Evolutionary conservation across 2,888 invertebrate species (phyloP).

Genomic region (Lochmaea capreae): DNA sequence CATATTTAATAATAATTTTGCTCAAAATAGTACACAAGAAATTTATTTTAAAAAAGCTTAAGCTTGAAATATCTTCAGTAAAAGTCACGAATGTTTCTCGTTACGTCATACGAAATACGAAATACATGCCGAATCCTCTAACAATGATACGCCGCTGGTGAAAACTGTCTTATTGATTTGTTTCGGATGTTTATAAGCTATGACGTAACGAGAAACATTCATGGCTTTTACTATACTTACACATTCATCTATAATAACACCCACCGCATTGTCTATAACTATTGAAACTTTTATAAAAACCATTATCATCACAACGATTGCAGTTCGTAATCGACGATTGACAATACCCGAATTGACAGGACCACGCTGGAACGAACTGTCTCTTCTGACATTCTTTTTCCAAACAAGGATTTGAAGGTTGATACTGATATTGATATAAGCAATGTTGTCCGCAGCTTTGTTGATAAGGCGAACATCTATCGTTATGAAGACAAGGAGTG

Average conservation of each 20-base stretch:
- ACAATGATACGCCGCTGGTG: too few species aligned
- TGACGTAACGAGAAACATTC: too few species aligned
- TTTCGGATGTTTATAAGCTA: too few species aligned
- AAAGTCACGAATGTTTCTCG: too few species aligned
- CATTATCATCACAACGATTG: slow-evolving; percentile 5
- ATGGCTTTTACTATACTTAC: too few species aligned
- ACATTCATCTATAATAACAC: slow-evolving; percentile 8
- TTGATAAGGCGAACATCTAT: not conserved
- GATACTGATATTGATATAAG: not conserved
- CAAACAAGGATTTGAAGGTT: not conserved
- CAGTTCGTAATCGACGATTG: not conserved
- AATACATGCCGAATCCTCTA: too few species aligned
- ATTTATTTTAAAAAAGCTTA: too few species aligned
- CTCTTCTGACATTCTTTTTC: not conserved
- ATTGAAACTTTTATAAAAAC: slow-evolving; percentile 2
- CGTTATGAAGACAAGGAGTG: not conserved
- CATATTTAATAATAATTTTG: too few species aligned
- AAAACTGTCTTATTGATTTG: too few species aligned
- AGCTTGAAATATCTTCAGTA: too few species aligned
- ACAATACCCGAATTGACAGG: not conserved
- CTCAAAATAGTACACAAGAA: too few species aligned
- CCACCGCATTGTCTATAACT: not conserved
- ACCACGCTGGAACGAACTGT: not conserved
- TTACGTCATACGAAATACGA: too few species aligned
- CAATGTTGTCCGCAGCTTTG: not conserved